Evolutionary conservation across 2,888 invertebrate species (phyloP).

Genomic region (Fragum sueziense): DNA sequence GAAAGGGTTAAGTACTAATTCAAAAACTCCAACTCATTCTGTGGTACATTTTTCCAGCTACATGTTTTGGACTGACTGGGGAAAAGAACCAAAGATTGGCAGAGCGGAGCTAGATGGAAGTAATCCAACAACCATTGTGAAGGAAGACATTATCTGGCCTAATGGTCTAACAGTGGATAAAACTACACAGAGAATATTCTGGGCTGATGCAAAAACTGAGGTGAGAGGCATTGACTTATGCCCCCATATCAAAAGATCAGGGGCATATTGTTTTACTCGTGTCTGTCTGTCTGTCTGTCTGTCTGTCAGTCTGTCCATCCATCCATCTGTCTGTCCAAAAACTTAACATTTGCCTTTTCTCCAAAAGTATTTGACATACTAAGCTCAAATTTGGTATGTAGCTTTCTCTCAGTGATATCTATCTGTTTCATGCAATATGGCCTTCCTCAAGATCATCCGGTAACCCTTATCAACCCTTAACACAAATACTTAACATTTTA

Average conservation of each 20-base stretch:
- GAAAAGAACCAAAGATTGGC: conserved; percentile 94
- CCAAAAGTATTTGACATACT: too few relatives aligned
- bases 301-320: not conserved
- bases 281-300: not conserved
- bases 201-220: conserved; percentile 82
- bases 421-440: too few relatives aligned
- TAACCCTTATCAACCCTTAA: too few relatives aligned
- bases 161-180: conserved; percentile 92
- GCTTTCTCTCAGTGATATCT: too few relatives aligned
- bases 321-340: conserved; percentile 50
- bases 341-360: too few relatives aligned
- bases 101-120: conserved; percentile 98
- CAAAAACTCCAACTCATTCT: too few relatives aligned
- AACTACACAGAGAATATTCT: conserved; percentile 74
- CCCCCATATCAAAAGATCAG: too few relatives aligned
- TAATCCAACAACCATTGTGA: conserved; percentile 91
- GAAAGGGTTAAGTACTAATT: too few relatives aligned
- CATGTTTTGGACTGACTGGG: conserved; percentile 99
- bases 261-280: too few relatives aligned
- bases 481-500: too few relatives aligned
- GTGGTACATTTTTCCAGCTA: conserved; percentile 85
- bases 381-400: too few relatives aligned
- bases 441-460: too few relatives aligned
- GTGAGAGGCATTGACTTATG: conserved; percentile 62
- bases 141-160: conserved; percentile 91